These are phyloP conservation scores for Galeopterus variegatus DNA, from an alignment of 2,113 vertebrate genomes.

Conservation along the genomic window DNA sequence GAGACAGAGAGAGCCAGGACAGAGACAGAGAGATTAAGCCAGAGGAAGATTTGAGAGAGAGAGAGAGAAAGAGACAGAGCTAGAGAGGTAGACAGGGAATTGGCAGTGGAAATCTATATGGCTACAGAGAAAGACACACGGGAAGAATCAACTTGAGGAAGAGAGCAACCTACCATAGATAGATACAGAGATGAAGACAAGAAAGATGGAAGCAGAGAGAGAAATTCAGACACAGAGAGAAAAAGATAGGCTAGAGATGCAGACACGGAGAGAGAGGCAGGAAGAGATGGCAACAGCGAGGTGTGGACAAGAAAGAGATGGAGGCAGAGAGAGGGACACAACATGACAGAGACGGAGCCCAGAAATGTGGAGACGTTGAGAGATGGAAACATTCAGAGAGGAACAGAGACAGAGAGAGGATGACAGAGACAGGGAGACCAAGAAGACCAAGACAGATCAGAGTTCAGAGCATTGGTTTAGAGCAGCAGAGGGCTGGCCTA, in stretches of 20 bases:
- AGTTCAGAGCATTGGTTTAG: accelerated
- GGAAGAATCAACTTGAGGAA: neutral
- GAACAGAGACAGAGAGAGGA: neutral
- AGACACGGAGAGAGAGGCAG: neutral
- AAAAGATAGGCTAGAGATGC: neutral
- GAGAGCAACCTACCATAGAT: neutral
- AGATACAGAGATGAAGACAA: neutral
- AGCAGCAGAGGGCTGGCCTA: neutral
- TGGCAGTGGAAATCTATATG: neutral
- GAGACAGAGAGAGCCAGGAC: neutral
- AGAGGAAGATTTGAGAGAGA: neutral
- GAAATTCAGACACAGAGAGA: neutral
- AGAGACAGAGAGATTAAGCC: neutral
- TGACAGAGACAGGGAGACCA: neutral
- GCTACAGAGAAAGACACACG: neutral
- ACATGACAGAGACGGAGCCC: neutral
- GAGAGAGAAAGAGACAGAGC: neutral
- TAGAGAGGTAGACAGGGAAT: neutral
- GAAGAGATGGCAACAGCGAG: neutral
- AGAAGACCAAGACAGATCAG: neutral
- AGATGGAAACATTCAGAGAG: neutral
- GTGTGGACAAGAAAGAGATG: neutral
- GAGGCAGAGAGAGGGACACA: neutral
- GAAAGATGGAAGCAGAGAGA: neutral
- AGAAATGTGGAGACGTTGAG: neutral